phyloP scores from a whole-genome alignment of 64 coral and sea anemone species.

The Montipora sp. region DNA sequence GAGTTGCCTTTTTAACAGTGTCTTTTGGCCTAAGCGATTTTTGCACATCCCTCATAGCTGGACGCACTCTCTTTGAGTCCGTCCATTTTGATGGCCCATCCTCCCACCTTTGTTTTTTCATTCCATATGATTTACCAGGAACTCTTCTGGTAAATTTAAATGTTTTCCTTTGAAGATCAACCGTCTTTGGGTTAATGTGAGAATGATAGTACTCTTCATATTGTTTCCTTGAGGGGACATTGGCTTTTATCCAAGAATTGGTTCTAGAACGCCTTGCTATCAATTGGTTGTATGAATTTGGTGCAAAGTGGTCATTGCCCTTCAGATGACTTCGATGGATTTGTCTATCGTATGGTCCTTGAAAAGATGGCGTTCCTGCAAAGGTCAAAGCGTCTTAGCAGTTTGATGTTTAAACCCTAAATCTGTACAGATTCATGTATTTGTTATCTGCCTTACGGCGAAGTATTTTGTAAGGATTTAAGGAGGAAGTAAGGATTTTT shows the following conservation, averaged over 20 bases:
- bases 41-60: not conserved
- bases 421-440: too few relatives aligned
- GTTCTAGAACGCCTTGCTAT: not conserved
- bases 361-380: not conserved
- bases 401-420: too few relatives aligned
- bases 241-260: not conserved
- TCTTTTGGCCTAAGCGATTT: not conserved
- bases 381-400: not conserved
- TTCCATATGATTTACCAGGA: not conserved
- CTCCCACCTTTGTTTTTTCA: not conserved
- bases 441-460: too few relatives aligned
- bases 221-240: not conserved
- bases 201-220: not conserved
- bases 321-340: not conserved
- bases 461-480: too few relatives aligned
- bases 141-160: not conserved
- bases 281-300: not conserved
- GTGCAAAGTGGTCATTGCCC: not conserved
- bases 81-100: not conserved
- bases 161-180: not conserved
- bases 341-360: not conserved
- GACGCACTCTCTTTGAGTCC: not conserved
- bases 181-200: not conserved
- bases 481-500: too few relatives aligned
- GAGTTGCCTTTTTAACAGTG: constrained; percentile 25